phyloP scores from a whole-genome alignment of 2,888 invertebrate species.

The Ophioninae sp. region DNA sequence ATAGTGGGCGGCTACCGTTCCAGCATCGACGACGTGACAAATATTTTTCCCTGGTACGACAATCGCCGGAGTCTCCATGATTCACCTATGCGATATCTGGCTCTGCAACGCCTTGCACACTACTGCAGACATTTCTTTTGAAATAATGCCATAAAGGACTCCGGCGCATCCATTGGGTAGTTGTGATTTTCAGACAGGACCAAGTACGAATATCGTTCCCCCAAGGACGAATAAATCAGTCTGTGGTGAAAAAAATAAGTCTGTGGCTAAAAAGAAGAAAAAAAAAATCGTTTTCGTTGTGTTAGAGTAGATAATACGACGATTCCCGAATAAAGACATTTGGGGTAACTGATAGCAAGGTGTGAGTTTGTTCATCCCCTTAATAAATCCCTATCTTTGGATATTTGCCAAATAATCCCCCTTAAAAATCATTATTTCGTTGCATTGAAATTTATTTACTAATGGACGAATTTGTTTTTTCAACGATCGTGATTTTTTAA shows the following conservation, averaged over 20 bases:
- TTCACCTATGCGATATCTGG: constrained; percentile 47
- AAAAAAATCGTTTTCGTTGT: background rate
- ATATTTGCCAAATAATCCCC: too few relatives aligned
- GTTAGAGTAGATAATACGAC: background rate
- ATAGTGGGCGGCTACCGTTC: constrained; percentile 69
- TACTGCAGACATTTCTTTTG: constrained; percentile 68
- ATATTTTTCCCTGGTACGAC: constrained; percentile 76
- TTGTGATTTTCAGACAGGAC: constrained; percentile 43
- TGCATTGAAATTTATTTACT: too few relatives aligned
- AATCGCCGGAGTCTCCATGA: constrained; percentile 52
- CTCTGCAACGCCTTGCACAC: constrained; percentile 61
- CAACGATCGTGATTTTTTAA: too few relatives aligned
- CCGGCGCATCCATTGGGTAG: constrained; percentile 6
- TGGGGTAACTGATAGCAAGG: too few relatives aligned
- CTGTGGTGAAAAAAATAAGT: constrained; percentile 33
- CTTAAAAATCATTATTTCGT: too few relatives aligned
- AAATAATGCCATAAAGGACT: constrained; percentile 69
- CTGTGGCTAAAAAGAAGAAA: background rate
- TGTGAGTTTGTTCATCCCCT: too few relatives aligned
- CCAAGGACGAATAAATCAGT: background rate
- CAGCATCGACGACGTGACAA: constrained; percentile 74
- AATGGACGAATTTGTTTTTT: too few relatives aligned
- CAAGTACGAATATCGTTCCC: constrained; percentile 17
- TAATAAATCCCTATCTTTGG: too few relatives aligned
- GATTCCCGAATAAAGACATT: background rate